phyloP scores from a whole-genome alignment of 2,797 vertebrate genomes.

The Coregonus ussuriensis region DNA sequence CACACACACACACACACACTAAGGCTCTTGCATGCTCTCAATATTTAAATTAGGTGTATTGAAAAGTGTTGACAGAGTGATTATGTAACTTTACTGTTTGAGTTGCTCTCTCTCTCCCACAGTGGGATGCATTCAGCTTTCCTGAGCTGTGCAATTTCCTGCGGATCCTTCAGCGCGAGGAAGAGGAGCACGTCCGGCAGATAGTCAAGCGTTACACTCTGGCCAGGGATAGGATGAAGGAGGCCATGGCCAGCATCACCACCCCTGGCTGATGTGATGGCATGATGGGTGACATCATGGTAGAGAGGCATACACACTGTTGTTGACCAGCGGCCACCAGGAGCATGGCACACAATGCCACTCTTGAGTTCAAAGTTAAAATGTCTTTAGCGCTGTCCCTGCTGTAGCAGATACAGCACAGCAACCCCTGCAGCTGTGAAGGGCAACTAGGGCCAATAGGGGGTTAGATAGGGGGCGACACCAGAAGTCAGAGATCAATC shows the following conservation, averaged over 20 bases:
- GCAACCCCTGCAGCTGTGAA: neutral
- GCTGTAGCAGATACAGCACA: neutral
- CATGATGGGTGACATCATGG: neutral
- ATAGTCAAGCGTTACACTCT: conserved; percentile 85
- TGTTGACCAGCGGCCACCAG: neutral
- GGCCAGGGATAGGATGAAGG: conserved; percentile 86
- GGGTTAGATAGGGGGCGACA: neutral
- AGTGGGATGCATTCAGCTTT: conserved; percentile 97
- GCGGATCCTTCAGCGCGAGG: conserved; percentile 92
- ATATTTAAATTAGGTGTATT: neutral
- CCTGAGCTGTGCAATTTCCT: conserved; percentile 94
- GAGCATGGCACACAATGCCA: conserved; percentile 1
- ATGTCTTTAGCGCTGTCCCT: neutral
- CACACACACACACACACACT: neutral
- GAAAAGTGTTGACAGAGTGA: too few species aligned
- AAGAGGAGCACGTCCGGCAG: conserved; percentile 89
- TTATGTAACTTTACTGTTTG: neutral
- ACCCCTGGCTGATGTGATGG: conserved; percentile 78
- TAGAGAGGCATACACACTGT: neutral
- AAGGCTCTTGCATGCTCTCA: neutral
- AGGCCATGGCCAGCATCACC: conserved; percentile 78
- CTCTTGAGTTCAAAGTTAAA: neutral
- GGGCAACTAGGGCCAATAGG: neutral
- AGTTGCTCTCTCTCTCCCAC: conserved; percentile 23
- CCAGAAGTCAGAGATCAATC: neutral